Base-by-base conservation (phyloP, 2,888 invertebrate genomes). In the Himalopsyche tibetana region DNA sequence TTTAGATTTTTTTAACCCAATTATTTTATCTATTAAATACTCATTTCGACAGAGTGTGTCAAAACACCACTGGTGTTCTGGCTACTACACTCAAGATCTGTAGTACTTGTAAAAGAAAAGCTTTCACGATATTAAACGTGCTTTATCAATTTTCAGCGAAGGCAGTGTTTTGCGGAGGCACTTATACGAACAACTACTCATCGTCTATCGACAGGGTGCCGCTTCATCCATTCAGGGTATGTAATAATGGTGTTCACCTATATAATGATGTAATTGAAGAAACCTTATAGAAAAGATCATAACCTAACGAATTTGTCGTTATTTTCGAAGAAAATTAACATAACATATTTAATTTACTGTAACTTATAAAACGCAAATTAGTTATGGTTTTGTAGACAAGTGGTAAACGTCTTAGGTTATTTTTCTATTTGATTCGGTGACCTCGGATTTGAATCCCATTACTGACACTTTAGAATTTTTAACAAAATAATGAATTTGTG, bases 41-140 rank as follows among this genome's bases (percentile, higher is more conserved):
- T 45, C 9, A 45, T 11, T 45, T 9, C 45, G 2, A 45, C 8
- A 17, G 8, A n/a, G 6, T 56, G n/a, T 56, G n/a, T 81, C 15
- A 82, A 45, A 45, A 45, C 40, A 82, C 82, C 82, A 15, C 28
- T 82, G 45, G 28, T 45, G 40, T 82, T 82, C n/a, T 8, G 19
- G n/a, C 12, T 82, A 82, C 55, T 12, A 36, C 15, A 38, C 55
- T n/a, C 19, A 28, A 28, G 17, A 55, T 56, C 11, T 42, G 28
- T 80, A 80, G 19, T 51, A 85, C 82, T 63, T 85, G 45, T 69
- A 83, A 80, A 80, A 82, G 80, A 85, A 85, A 85, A 82, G 86
- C 85, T 85, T 88, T 88, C 86, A 86, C 88, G 88, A 88, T 88
- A 88, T 88, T 88, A 88, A 85, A 86, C 80, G 86, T 85, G 88